Percentiles rank a stretch among this genome's conserved stretches.
Evolutionary conservation across 2,888 invertebrate genomes (phyloP).

Genomic region (Trachelus iudaicus): DNA sequence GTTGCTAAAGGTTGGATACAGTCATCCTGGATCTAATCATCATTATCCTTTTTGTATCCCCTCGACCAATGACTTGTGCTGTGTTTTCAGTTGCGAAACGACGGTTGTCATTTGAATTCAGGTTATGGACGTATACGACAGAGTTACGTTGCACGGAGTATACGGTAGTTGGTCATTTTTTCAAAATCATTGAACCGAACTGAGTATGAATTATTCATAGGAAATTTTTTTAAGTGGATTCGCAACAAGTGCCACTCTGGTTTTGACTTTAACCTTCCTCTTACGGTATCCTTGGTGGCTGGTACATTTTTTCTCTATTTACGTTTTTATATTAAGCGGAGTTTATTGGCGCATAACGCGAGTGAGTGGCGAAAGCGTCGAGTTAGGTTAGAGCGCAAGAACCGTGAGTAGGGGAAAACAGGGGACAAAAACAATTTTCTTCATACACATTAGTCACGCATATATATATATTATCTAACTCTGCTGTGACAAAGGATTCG

Average conservation of each 20-base stretch:
- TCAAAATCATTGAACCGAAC: not conserved
- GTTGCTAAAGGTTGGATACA: not conserved
- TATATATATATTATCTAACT: not conserved
- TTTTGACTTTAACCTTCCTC: not conserved
- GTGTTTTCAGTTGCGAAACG: not conserved
- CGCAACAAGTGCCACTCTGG: not conserved
- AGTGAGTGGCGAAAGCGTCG: not conserved
- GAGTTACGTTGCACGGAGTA: too few species aligned
- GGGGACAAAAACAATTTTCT: not conserved
- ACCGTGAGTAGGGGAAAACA: too few species aligned
- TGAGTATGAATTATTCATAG: not conserved
- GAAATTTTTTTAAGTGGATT: not conserved
- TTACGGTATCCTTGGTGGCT: not conserved
- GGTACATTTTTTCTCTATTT: not conserved
- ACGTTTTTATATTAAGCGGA: not conserved
- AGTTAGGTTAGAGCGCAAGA: too few species aligned
- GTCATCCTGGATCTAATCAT: not conserved
- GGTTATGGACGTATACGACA: not conserved
- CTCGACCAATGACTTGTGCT: not conserved
- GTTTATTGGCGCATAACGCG: not conserved
- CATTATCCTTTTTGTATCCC: not conserved
- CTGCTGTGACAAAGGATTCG: not conserved
- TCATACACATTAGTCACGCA: not conserved
- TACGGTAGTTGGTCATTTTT: too few species aligned
- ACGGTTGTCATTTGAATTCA: not conserved